Base-by-base conservation (phyloP, 2,797 vertebrate species). In the Channallabes apus region DNA sequence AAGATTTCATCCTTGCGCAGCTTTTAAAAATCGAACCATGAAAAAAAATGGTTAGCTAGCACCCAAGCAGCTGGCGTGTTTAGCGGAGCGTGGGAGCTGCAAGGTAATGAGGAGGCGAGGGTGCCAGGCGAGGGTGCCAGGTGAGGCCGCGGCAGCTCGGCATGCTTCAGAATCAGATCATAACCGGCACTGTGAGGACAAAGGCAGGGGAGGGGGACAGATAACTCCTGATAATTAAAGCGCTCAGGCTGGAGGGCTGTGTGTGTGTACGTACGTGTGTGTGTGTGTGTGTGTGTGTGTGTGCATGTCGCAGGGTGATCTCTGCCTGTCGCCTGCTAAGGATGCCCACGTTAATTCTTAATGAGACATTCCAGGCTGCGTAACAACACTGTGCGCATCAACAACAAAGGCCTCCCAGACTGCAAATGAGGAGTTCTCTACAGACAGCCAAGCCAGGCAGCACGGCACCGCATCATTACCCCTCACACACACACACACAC, bases 281-380 rank as follows among this genome's bases (percentile, higher is more conserved):
- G 56, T 17, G 5, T 88, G 86, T 69, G 76, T 78, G 72, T 84
- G 85, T 67, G 18, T 73, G 68, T 75, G 82, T 72, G 85, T 81
- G 71, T 89, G 84, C 82, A 68, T 85, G 82, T 89, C 58, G 62
- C 64, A 77, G 65, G 61, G 93, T 91, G 92, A 92, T 93, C 92
- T 94, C 93, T 93, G 91, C 92, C 93, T 91, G 91, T 91, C 86
- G 90, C 93, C 93, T 80, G 93, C 94, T 92, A 84, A 92, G 91
- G 93, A 95, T 92, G 93, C 94, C 92, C 94, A 94, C 93, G 94
- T 95, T 96, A 95, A 96, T 95, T 95, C 95, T 95, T 96, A 96
- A 95, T 96, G 95, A 96, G 94, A 94, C 94, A 93, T 95, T 94
- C 95, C 93, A 94, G 92, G 91, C 92, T 92, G 94, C 93, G 88